phyloP scores from a whole-genome alignment of 2,797 vertebrate genomes.

The Fundulus diaphanus region DNA sequence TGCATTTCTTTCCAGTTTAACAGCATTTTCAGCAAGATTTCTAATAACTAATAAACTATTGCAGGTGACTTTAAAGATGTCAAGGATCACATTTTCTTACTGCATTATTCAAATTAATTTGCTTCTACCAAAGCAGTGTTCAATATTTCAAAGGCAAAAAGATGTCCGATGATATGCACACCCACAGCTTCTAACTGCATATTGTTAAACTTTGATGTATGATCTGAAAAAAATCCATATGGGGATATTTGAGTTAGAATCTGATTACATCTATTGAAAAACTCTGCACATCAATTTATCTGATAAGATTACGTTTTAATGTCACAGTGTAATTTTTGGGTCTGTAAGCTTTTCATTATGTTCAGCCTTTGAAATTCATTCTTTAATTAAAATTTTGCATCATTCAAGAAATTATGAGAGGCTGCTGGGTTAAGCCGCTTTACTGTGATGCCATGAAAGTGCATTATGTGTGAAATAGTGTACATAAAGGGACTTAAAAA shows the following conservation, averaged over 20 bases:
- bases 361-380: slow-evolving; percentile 47
- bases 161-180: background rate
- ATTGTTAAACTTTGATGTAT: background rate
- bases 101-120: background rate
- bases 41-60: background rate
- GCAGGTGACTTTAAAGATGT: slow-evolving; percentile 1
- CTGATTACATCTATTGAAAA: slow-evolving; percentile 57
- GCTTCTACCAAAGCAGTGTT: background rate
- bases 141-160: background rate
- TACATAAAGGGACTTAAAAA: slow-evolving; percentile 14
- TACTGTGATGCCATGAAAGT: slow-evolving; percentile 18
- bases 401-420: slow-evolving; percentile 25
- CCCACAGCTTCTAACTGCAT: slow-evolving; percentile 4
- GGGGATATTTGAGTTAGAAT: slow-evolving; percentile 36
- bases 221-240: slow-evolving; percentile 3
- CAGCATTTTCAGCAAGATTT: background rate
- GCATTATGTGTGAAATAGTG: background rate
- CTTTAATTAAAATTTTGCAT: slow-evolving; percentile 31
- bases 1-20: background rate
- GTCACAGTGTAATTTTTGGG: slow-evolving; percentile 35
- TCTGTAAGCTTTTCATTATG: slow-evolving; percentile 51
- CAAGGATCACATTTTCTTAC: background rate
- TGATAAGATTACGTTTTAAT: slow-evolving; percentile 56
- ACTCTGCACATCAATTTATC: slow-evolving; percentile 43
- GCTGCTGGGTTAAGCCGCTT: slow-evolving; percentile 18